phyloP scores from a whole-genome alignment of 2,797 vertebrate species.

The Peromyscus melanophrys region DNA sequence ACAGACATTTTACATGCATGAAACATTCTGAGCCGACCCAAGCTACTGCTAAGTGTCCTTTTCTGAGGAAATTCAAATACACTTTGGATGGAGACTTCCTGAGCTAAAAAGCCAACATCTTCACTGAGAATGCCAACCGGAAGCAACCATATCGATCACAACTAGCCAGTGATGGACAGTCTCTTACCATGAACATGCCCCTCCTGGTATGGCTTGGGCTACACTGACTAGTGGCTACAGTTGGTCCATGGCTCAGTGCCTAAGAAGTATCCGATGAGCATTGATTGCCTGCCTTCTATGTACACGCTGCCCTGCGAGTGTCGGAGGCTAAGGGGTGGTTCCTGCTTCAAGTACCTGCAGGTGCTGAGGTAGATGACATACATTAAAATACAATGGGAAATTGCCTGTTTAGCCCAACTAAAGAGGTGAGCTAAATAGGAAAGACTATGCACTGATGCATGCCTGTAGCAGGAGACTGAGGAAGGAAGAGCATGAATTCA shows the following conservation, averaged over 20 bases:
- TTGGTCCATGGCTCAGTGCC: background rate
- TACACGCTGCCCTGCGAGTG: background rate
- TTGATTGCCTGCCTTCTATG: background rate
- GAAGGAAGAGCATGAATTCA: background rate
- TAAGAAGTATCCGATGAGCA: background rate
- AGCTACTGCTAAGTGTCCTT: background rate
- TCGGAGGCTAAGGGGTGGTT: background rate
- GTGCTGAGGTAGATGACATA: background rate
- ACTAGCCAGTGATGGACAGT: background rate
- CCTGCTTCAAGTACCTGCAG: background rate
- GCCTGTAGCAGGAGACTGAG: background rate
- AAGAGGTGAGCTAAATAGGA: background rate
- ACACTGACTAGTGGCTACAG: background rate
- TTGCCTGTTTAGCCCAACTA: background rate
- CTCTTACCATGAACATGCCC: background rate
- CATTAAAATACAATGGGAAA: background rate
- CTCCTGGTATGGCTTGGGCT: background rate
- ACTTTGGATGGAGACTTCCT: slow-evolving; percentile 12
- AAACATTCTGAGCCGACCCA: background rate
- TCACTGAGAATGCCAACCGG: slow-evolving; percentile 39
- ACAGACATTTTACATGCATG: slow-evolving; percentile 6
- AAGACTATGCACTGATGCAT: background rate
- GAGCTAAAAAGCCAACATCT: background rate
- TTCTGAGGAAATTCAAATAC: slow-evolving; percentile 39
- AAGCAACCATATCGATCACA: background rate